phyloP scores from a whole-genome alignment of 2,888 invertebrate species.

The Diadegma fenestrale region DNA sequence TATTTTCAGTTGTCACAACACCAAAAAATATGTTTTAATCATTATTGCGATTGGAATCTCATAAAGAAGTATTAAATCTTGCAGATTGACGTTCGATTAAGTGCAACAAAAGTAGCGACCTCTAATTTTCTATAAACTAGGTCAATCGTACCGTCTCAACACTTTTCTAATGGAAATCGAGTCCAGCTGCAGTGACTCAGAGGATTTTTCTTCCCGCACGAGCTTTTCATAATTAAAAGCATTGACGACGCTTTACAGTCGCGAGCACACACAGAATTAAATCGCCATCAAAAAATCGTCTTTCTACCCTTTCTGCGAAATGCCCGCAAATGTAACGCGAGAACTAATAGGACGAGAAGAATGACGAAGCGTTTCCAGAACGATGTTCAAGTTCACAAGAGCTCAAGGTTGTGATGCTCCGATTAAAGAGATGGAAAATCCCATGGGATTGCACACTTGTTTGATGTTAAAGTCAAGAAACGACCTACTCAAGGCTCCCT shows the following conservation, averaged over 20 bases:
- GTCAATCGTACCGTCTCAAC: neutral
- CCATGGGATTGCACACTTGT: neutral
- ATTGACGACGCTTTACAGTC: too few species aligned
- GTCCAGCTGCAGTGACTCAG: too few species aligned
- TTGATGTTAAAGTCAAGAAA: slow-evolving; percentile 22
- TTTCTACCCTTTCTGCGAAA: neutral
- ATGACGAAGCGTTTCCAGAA: neutral
- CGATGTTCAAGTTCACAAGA: neutral
- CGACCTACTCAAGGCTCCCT: slow-evolving; percentile 57
- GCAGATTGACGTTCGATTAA: neutral
- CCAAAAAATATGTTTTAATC: neutral
- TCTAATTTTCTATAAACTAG: neutral
- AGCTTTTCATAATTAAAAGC: neutral
- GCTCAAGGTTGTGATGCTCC: neutral
- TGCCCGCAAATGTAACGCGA: neutral
- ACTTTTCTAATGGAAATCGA: neutral
- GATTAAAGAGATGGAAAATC: neutral
- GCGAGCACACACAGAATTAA: too few species aligned
- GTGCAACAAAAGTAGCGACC: neutral
- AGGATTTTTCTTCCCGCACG: neutral
- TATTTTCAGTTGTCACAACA: too few species aligned
- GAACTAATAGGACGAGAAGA: too few species aligned
- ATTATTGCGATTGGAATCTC: neutral
- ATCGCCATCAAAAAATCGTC: neutral
- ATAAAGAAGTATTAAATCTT: neutral